Base-by-base conservation (phyloP, 2,888 invertebrate species). In the Philonicus albiceps region DNA sequence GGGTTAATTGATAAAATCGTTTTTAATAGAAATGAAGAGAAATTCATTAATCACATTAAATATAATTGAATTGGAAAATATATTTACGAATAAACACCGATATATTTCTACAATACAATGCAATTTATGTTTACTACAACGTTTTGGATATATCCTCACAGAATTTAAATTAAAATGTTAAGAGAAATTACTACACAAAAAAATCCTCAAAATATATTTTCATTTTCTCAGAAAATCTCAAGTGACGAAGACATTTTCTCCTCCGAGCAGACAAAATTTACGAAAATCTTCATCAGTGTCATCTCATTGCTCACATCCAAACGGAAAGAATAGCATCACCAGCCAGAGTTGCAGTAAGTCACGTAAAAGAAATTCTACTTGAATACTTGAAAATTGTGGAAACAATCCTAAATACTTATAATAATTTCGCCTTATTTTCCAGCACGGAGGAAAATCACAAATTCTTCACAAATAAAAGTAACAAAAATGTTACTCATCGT, bases 401-500 rank as follows among this genome's bases (percentile, higher is more conserved):
- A 64, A 19, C 64, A 27, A 64, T 27, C 27, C 0, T 64, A 11
- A 64, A 11, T 11, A 64, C 34, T 1, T 64, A 43, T 55, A 27
- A 64, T 64, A 27, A 22, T 22, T 64, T 64, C 8, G 27, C 7
- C 19, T 64, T 64, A 64, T 73, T 64, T 87, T 87, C 19, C 89
- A 92, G 92, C 90, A 88, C 91, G 91, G 87, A 90, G 91, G 87
- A 90, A 91, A 87, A 90, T 92, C 22, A 64, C 64, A 64, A 93
- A 92, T 85, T 93, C 93, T 78, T 93, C 95, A 0, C 96, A 96
- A 90, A 93, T 94, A 30, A 95, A 95, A 90, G 94, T 97, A 88
- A 97, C 97, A 53, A 95, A 96, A 90, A 97, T 97, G 96, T 93
- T 97, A 86, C 94, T 97, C 34, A 93, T 96, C 85, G 96, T 97